phyloP scores from a whole-genome alignment of 2,797 vertebrate species.

The Triplophysa yarkandensis region DNA sequence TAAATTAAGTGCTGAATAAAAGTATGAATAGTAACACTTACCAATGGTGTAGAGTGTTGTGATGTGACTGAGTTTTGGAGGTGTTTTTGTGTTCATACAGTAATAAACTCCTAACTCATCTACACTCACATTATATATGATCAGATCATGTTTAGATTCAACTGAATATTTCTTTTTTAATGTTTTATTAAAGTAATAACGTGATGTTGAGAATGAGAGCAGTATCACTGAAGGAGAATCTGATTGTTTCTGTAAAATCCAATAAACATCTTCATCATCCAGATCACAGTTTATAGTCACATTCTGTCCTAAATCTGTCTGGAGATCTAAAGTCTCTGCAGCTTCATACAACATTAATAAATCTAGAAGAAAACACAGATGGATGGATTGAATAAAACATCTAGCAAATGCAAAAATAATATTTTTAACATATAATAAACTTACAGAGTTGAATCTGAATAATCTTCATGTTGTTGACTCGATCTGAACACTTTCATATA shows the following conservation, averaged over 20 bases:
- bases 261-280: neutral
- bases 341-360: slow-evolving; percentile 29
- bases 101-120: slow-evolving; percentile 46
- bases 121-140: slow-evolving; percentile 38
- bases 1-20: no score
- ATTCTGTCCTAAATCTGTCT: slow-evolving; percentile 35
- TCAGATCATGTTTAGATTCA: slow-evolving; percentile 25
- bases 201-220: neutral
- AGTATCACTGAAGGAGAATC: slow-evolving; percentile 29
- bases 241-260: slow-evolving; percentile 30
- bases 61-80: slow-evolving; percentile 4
- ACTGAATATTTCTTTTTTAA: slow-evolving; percentile 17
- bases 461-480: neutral
- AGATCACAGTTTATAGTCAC: slow-evolving; percentile 41
- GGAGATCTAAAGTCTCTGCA: slow-evolving; percentile 10
- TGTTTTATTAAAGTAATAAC: neutral
- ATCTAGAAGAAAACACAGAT: slow-evolving; percentile 1
- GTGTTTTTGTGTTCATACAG: slow-evolving; percentile 11
- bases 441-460: slow-evolving; percentile 28
- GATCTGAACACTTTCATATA: no score
- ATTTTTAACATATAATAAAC: neutral
- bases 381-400: neutral
- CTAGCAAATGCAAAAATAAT: neutral
- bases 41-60: slow-evolving; percentile 33
- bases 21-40: neutral